Conservation (phyloP, 1,140 invertebrate genomes). For the Ceratina calcarata region DNA sequence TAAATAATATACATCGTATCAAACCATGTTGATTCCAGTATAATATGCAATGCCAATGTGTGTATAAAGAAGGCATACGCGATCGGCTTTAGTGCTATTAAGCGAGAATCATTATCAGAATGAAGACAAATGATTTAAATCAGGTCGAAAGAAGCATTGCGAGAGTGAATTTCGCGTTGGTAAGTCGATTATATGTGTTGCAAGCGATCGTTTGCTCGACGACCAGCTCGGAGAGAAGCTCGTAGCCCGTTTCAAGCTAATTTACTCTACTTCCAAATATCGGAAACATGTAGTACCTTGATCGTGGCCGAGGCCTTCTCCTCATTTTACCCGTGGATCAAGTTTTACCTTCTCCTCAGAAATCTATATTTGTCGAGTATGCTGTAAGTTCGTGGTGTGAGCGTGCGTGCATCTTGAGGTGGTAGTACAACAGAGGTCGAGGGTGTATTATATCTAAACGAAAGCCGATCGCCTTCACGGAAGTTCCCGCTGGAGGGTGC, state of each 20-base stretch:
- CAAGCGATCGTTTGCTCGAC: constrained; percentile 3
- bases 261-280: neutral
- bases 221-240: neutral
- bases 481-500: neutral
- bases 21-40: too few relatives aligned
- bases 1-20: too few relatives aligned
- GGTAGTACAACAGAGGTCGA: constrained; percentile 18
- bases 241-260: neutral
- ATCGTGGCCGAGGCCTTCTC: constrained; percentile 11
- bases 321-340: constrained; percentile 18
- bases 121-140: neutral
- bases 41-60: too few relatives aligned
- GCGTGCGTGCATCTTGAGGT: constrained; percentile 35
- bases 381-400: constrained; percentile 32
- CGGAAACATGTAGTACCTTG: constrained; percentile 23
- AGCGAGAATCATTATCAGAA: too few relatives aligned
- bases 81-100: too few relatives aligned
- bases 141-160: neutral
- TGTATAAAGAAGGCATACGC: too few relatives aligned
- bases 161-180: neutral
- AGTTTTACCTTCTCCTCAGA: constrained; percentile 42
- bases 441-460: constrained; percentile 8
- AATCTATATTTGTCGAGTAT: constrained; percentile 13
- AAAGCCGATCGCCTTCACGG: constrained; percentile 1
- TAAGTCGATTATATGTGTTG: neutral